phyloP scores from a whole-genome alignment of 2,113 vertebrate genomes.

The Procavia capensis region DNA sequence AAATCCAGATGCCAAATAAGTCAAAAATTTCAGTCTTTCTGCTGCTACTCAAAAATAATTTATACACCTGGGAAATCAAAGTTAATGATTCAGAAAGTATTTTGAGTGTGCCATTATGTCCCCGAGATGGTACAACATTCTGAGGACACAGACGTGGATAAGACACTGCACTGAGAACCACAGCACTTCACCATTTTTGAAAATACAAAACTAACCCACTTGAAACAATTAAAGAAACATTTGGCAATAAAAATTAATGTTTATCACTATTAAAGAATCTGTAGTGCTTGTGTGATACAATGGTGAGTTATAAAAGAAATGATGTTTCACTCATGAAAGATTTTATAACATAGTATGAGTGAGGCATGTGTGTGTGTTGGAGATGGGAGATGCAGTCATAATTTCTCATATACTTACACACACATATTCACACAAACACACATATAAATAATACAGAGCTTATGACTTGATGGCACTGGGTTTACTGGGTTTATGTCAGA shows the following conservation, averaged over 20 bases:
- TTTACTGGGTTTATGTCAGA: not conserved
- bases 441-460: not conserved
- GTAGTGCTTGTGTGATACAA: not conserved
- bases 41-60: constrained; percentile 72
- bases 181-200: not conserved
- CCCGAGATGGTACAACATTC: constrained; percentile 42
- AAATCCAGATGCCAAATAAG: constrained; percentile 75
- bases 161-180: not conserved
- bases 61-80: constrained; percentile 75
- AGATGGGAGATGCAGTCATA: not conserved
- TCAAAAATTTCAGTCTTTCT: constrained; percentile 66
- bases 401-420: not conserved
- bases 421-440: not conserved
- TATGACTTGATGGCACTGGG: too few relatives aligned
- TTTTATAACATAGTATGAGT: not conserved
- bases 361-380: not conserved
- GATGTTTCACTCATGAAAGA: not conserved
- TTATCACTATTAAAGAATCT: not conserved
- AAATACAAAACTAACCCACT: constrained; percentile 22
- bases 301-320: constrained; percentile 16
- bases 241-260: not conserved
- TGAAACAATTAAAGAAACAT: constrained; percentile 33
- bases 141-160: not conserved
- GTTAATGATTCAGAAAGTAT: constrained; percentile 72
- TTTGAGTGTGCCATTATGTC: constrained; percentile 40